These are phyloP conservation scores for Rutilus rutilus DNA, from an alignment of 2,113 vertebrate genomes.

Conservation along the genomic window DNA sequence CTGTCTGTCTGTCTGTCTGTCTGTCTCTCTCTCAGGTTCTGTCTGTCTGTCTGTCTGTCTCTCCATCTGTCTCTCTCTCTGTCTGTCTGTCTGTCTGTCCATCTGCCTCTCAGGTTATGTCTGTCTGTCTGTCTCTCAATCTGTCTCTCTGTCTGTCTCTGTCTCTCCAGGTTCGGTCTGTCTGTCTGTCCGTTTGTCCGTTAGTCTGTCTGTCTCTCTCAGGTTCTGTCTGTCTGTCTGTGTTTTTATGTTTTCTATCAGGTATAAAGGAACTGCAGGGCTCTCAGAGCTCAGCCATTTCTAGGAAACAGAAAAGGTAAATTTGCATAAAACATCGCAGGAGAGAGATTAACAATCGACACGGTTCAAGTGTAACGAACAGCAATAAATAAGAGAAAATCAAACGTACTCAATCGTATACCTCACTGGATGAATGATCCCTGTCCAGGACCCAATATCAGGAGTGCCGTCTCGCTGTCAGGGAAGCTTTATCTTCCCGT, in stretches of 20 bases:
- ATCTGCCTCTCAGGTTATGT: not conserved
- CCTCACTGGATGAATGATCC: constrained; percentile 70
- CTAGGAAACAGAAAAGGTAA: constrained; percentile 51
- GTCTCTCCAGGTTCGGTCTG: too few species aligned
- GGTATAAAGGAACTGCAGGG: not conserved
- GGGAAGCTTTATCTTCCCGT: constrained; percentile 72
- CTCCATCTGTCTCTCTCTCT: too few species aligned
- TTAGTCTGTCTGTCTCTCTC: not conserved
- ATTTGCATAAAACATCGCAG: constrained; percentile 59
- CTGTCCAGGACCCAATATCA: constrained; percentile 71
- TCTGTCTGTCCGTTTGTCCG: too few species aligned
- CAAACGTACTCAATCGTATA: constrained; percentile 62
- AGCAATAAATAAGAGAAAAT: constrained; percentile 63
- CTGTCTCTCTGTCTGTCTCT: too few species aligned
- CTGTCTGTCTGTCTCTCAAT: too few species aligned
- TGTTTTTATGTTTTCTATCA: not conserved
- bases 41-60: too few species aligned
- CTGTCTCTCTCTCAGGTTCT: too few species aligned
- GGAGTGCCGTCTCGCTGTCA: constrained; percentile 73
- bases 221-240: not conserved
- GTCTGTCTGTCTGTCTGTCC: too few species aligned
- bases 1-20: not conserved
- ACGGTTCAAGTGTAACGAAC: constrained; percentile 50
- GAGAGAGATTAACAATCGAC: constrained; percentile 62
- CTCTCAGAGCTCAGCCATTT: constrained; percentile 22